Conservation (phyloP, 2,797 vertebrate species). For the Acropternis orthonyx region DNA sequence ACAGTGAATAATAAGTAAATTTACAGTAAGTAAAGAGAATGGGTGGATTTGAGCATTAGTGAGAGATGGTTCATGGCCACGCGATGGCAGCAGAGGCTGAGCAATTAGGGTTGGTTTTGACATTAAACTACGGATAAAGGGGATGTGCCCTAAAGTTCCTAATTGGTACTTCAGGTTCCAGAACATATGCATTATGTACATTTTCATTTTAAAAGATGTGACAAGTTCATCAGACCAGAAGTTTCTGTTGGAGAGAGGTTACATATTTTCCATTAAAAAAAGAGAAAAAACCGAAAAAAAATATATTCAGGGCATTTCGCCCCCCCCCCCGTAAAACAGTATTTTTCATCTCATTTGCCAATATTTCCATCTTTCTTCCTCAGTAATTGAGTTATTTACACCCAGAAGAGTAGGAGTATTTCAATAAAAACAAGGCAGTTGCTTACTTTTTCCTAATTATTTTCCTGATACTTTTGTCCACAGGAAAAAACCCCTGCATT, state of each 20-base stretch:
- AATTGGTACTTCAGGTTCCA: neutral
- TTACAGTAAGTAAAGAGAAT: no score
- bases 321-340: neutral
- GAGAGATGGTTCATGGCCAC: neutral
- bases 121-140: neutral
- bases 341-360: neutral
- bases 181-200: neutral
- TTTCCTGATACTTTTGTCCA: neutral
- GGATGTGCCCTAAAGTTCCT: neutral
- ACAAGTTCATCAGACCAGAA: neutral
- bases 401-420: neutral
- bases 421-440: neutral
- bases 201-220: neutral
- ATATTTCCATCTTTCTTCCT: neutral
- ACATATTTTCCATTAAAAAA: neutral
- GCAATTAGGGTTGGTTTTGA: fast-evolving
- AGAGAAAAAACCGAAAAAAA: neutral
- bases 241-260: neutral
- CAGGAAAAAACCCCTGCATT: neutral
- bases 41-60: neutral
- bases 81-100: slow-evolving; percentile 48
- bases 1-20: neutral
- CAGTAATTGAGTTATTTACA: neutral
- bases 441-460: neutral
- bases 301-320: no score